Evolutionary conservation across 1,140 invertebrate genomes (phyloP).

Genomic region (Nasonia giraulti): DNA sequence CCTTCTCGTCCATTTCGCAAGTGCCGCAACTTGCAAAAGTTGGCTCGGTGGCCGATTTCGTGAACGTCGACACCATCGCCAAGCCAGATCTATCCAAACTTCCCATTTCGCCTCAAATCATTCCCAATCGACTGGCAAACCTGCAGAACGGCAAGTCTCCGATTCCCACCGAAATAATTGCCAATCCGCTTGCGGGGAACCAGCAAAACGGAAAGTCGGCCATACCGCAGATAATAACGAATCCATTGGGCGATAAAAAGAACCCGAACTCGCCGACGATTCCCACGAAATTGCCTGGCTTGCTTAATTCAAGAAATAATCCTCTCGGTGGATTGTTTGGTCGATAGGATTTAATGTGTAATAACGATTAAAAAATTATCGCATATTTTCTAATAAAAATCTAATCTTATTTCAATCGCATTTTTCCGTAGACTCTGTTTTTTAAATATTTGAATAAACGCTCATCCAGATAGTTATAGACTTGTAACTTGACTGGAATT

Average conservation of each 20-base stretch:
- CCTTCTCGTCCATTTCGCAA: neutral
- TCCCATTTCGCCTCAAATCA: neutral
- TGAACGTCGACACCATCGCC: neutral
- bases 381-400: neutral
- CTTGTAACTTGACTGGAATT: no score
- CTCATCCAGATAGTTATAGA: no score
- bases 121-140: neutral
- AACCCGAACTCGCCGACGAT: neutral
- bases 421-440: no score
- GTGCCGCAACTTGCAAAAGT: neutral
- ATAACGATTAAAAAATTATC: no score
- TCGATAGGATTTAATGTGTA: neutral
- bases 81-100: neutral
- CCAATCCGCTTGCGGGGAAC: neutral
- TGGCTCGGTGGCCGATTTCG: neutral
- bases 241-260: neutral
- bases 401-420: no score
- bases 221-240: neutral
- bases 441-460: no score
- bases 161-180: neutral
- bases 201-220: neutral
- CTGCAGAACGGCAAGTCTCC: neutral
- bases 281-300: no score
- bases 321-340: neutral
- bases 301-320: neutral